Conservation (phyloP, 2,113 vertebrate genomes). For the Istiophorus platypterus region DNA sequence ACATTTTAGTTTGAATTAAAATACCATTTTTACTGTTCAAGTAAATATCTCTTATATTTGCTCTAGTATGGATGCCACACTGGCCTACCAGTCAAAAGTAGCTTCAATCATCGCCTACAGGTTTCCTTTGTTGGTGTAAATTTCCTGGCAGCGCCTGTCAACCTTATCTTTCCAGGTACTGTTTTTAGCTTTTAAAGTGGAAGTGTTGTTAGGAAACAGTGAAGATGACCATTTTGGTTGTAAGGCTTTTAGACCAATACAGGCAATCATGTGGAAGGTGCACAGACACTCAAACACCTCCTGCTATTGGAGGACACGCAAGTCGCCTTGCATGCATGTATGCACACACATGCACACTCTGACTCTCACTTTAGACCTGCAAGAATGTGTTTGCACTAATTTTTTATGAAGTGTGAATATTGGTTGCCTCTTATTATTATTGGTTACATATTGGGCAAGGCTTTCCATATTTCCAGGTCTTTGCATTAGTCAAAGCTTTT, state of each 20-base stretch:
- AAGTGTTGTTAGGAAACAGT: conserved; percentile 38
- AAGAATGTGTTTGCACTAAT: conserved; percentile 9
- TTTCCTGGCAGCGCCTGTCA: conserved; percentile 1
- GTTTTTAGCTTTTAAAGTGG: conserved; percentile 24
- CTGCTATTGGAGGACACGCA: conserved; percentile 12
- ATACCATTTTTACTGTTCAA: background rate
- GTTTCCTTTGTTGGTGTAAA: background rate
- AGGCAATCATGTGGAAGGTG: conserved; percentile 41
- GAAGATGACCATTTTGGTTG: conserved; percentile 35
- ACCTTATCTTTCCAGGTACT: background rate
- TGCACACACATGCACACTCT: background rate
- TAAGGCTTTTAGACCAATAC: conserved; percentile 32
- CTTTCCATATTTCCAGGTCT: background rate
- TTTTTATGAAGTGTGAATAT: conserved; percentile 20
- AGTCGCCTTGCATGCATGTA: background rate
- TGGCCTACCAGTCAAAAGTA: background rate
- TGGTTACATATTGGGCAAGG: background rate
- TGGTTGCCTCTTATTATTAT: conserved; percentile 4
- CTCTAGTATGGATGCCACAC: background rate
- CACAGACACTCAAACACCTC: conserved; percentile 25
- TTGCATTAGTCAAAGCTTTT: background rate
- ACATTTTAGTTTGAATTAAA: background rate
- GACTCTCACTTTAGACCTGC: background rate
- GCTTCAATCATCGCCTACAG: background rate
- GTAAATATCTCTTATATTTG: background rate